Evolutionary conservation across 2,797 vertebrate genomes (phyloP).

Genomic region (Hippocampus kuda): DNA sequence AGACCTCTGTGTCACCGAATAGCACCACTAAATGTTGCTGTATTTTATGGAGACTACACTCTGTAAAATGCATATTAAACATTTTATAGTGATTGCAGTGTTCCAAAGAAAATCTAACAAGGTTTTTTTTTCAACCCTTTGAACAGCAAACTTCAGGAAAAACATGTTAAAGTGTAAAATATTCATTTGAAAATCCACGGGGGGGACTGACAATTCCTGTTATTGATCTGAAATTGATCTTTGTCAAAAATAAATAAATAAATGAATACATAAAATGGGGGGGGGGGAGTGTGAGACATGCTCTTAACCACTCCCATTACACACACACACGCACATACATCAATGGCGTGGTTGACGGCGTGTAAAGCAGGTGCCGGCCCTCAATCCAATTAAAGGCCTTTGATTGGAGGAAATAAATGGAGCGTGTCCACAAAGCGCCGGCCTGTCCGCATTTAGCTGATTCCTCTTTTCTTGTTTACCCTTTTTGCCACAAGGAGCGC

Average conservation of each 20-base stretch:
- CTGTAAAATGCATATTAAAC: neutral
- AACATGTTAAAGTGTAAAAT: constrained; percentile 3
- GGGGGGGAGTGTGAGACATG: constrained; percentile 9
- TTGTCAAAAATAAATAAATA: too few relatives aligned
- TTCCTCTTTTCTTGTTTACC: constrained; percentile 22
- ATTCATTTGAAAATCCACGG: neutral
- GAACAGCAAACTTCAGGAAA: neutral
- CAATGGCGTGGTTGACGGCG: constrained; percentile 61
- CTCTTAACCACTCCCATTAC: neutral
- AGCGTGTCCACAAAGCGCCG: constrained; percentile 62
- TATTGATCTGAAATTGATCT: constrained; percentile 4
- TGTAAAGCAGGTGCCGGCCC: constrained; percentile 68
- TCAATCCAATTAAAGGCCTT: constrained; percentile 67
- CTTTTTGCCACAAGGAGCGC: constrained; percentile 51
- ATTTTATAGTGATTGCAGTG: constrained; percentile 5
- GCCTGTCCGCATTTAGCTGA: constrained; percentile 47
- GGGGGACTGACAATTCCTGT: neutral
- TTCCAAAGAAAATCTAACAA: neutral
- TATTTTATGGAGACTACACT: constrained; percentile 2
- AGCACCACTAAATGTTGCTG: constrained; percentile 1
- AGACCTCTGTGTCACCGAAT: neutral
- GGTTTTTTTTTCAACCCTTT: neutral
- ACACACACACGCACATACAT: constrained; percentile 21
- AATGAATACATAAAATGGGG: too few relatives aligned
- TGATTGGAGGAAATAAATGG: constrained; percentile 68